These are phyloP conservation scores for Pseudois nayaur DNA, from an alignment of 2,113 vertebrate genomes.

Conservation along the genomic window DNA sequence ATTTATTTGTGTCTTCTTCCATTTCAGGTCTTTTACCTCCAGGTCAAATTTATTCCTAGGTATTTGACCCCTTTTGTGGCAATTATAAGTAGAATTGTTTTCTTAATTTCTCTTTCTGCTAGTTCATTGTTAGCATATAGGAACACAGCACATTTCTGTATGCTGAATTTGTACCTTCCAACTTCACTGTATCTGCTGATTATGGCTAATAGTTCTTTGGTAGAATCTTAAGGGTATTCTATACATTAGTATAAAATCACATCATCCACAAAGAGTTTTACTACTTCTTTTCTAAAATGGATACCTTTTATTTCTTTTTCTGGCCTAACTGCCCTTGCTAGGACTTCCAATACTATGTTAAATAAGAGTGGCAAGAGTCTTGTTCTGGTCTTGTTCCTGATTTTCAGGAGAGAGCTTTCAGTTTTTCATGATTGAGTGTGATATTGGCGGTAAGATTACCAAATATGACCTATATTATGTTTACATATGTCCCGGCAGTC, in stretches of 20 bases:
- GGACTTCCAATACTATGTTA: background rate
- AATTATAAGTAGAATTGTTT: background rate
- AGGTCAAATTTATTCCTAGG: background rate
- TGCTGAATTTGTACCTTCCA: background rate
- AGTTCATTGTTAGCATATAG: background rate
- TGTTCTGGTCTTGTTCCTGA: background rate
- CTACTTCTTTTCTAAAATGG: background rate
- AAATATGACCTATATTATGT: background rate
- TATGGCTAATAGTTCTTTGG: background rate
- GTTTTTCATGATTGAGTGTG: background rate
- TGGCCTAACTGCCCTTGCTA: background rate
- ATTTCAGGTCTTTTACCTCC: background rate
- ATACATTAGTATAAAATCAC: background rate
- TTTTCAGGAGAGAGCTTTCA: background rate
- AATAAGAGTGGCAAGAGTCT: background rate
- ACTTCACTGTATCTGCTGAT: background rate
- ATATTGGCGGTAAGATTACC: background rate
- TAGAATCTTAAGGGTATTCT: background rate
- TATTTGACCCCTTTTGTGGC: background rate
- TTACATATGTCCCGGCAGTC: rapidly evolving
- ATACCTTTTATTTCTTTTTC: background rate
- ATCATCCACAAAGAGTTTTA: background rate
- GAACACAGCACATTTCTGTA: background rate
- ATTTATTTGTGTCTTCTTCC: background rate
- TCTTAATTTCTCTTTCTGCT: background rate